These are phyloP conservation scores for Ferdinandea cuprea DNA, from an alignment of 2,888 invertebrate genomes.

Conservation along the genomic window DNA sequence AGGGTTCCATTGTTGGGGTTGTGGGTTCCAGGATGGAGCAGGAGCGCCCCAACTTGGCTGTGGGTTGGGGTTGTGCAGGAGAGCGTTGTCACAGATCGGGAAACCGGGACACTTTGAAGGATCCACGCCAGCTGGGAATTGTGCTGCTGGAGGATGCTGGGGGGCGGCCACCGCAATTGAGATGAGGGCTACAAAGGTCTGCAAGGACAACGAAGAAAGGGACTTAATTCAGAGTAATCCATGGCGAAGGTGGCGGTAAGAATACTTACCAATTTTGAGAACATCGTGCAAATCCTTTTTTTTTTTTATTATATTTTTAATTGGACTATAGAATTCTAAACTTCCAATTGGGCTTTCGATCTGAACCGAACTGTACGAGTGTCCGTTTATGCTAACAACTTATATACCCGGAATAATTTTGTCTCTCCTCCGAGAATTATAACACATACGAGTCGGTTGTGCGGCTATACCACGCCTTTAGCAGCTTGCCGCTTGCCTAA, in stretches of 20 bases:
- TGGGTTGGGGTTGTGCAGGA: constrained; percentile 81
- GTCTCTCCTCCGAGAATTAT: constrained; percentile 71
- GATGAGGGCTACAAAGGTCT: constrained; percentile 80
- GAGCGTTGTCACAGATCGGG: constrained; percentile 84
- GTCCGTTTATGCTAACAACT: constrained; percentile 78
- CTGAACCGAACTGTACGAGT: constrained; percentile 81
- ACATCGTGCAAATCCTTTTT: constrained; percentile 78
- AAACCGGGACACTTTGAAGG: constrained; percentile 84
- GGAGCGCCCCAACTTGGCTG: constrained; percentile 81
- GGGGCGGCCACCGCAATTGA: constrained; percentile 81
- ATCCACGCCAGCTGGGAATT: constrained; percentile 84
- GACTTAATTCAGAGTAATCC: constrained; percentile 40
- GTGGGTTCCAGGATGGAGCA: constrained; percentile 76
- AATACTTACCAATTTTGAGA: constrained; percentile 82
- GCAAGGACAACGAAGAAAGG: constrained; percentile 53
- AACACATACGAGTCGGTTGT: constrained; percentile 57
- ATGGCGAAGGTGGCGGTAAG: constrained; percentile 4
- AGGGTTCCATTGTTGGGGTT: too few species aligned
- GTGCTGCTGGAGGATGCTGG: constrained; percentile 82
- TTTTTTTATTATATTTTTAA: constrained; percentile 75
- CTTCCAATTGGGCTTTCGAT: constrained; percentile 83
- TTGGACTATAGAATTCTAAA: constrained; percentile 83
- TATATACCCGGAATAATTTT: constrained; percentile 79
- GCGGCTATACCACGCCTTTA: constrained; percentile 71
- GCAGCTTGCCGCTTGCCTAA: constrained; percentile 71